Evolutionary conservation across 2,113 vertebrate genomes (phyloP), one percentile per base, ranked within the genome.

Genomic region (Ornithorhynchus anatinus): DNA sequence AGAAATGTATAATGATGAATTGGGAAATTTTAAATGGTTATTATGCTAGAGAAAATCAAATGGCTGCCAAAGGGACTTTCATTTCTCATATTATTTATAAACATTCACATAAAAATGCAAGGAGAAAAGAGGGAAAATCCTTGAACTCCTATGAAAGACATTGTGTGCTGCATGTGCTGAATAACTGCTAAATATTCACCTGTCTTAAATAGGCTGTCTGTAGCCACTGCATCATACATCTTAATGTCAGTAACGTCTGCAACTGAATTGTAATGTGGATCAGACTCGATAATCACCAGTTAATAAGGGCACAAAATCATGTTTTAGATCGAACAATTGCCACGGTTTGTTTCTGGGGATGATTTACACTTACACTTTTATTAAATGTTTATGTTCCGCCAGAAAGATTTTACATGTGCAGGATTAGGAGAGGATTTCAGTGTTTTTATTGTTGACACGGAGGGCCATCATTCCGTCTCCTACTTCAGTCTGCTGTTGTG

Each of bases 191-290:
- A 89, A 84, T 86, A 88, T 84, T 88, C 86, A 89, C 81, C 81
- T 89, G 62, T 88, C 75, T 90, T 77, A 84, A 86, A 84, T 87
- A 10, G 8, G 45, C 51, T 83, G 85, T 85, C 74, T 85, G 60
- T 69, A 77, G 77, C 80, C 75, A 82, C 67, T 52, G 76, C 75
- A 69, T 87, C 72, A 59, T 89, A 77, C 69, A 72, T 87, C 84
- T 87, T 88, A 81, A 89, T 86, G 82, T 90, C 89, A 88, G 84
- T 78, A 86, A 84, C 85, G 86, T 89, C 86, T 89, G 83, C 82
- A 79, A 61, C 51, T 33, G 79, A 92, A 88, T 89, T 88, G 77
- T 80, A 82, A 60, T 84, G 77, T 0, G n/a, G 69, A 87, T 88
- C 88, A 84, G 60, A 52, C 78, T 61, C 82, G 84, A 86, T 92